Base-by-base conservation (phyloP, 2,888 invertebrate species). In the Oligia latruncula region DNA sequence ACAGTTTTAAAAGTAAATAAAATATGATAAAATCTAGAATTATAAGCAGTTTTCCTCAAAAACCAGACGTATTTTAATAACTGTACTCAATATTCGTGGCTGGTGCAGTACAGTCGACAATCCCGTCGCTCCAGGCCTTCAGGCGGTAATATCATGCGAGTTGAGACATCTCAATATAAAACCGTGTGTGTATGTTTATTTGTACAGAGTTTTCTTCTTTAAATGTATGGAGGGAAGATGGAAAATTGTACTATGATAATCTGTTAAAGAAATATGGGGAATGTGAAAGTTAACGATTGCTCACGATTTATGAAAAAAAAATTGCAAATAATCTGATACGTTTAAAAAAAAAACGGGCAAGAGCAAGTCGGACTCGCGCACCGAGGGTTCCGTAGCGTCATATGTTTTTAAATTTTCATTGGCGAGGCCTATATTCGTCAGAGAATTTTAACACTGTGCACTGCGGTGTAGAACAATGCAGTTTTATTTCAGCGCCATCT, bases 121-220 rank as follows among this genome's bases (percentile, higher is more conserved):
- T 73, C 70, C 43, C 68, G 81, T 43, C 71, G 74, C 87, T 81
- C 11, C 65, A 67, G 71, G 87, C 85, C 85, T 81, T 20, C 65
- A 67, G 77, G 85, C 85, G 55, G 81, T 87, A 84, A 81, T 85
- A 85, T 84, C 87, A 76, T 78, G 62, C 65, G 29, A 67, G 74
- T 35, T 17, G 52, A 66, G 67, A 76, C 87, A 77, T 76, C 81
- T 75, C 81, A 83, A 88, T 84, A 87, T 80, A 77, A 82, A 83
- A 83, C 62, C 67, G 73, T 81, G 9, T 62, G 64, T 75, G 64
- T 77, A 55, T 60, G 64, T 73, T 74, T 84, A 71, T 87, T 81
- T 87, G 55, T 73, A 75, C 46, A 17, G 29, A 70, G 64, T 60
- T 55, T 79, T 70, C 64, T 75, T 75, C 49, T 65, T 29, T 43